Base-by-base conservation (phyloP, 2,888 invertebrate genomes). In the Dyspetes luteomarginatus region DNA sequence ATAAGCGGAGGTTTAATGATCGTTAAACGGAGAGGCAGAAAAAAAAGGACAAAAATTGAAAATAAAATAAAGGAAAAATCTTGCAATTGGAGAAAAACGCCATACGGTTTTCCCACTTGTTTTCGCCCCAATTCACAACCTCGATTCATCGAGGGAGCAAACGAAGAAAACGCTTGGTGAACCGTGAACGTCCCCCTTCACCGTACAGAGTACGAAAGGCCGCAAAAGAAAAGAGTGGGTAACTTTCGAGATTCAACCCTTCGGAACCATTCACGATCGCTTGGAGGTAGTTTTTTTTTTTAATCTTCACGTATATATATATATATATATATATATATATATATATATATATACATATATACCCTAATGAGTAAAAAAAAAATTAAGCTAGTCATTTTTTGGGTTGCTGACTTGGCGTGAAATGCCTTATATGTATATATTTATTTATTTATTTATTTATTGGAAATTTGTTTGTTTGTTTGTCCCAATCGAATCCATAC, bases 81-180 rank as follows among this genome's bases (percentile, higher is more conserved):
- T 15, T 17, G 17, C n/a, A 7, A 48, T 17, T 17, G 48, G 17
- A 17, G 48, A 7, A 48, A 12, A 48, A 48, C 48, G 9, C 36
- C 17, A 48, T 48, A 17, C 48, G 19, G 48, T 48, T 48, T 17
- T 17, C 50, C 62, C 72, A 55, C 78, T 72, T 67, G 71, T 73
- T 78, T 80, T 73, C 79, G 78, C 83, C 74, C 78, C 43, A 73
- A 67, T 82, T 82, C 67, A 60, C 56, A 69, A 58, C 60, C 50
- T 56, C 64, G 52, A 17, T 71, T 60, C 73, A 43, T 68, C 64
- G 58, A 62, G 26, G 15, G 41, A 58, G 45, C n/a, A 4, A 24
- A 24, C 55, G 65, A 76, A 69, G 82, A 75, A 78, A 78, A 64
- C 67, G 75, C 73, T 83, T 76, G 78, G 19, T 74, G 74, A 78